Conservation (phyloP, 2,113 vertebrate genomes). For the Planiliza haematocheilus region DNA sequence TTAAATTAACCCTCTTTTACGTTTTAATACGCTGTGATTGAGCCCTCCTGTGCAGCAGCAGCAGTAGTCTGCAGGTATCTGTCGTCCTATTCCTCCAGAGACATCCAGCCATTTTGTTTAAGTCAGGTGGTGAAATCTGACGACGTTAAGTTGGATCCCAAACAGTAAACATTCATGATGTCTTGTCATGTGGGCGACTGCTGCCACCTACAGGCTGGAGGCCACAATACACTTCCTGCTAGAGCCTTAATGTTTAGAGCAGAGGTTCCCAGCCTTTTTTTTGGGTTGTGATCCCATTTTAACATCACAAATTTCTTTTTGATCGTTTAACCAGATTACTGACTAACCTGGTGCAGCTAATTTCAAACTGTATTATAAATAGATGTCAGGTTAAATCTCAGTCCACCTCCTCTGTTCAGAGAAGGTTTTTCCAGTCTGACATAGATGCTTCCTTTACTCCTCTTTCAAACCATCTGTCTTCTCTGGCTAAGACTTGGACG, state of each 20-base stretch:
- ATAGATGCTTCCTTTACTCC: too few relatives aligned
- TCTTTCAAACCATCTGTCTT: too few relatives aligned
- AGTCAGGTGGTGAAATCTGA: constrained; percentile 70
- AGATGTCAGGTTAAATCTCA: too few relatives aligned
- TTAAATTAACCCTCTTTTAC: not conserved
- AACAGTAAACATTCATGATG: constrained; percentile 29
- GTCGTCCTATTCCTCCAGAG: constrained; percentile 33
- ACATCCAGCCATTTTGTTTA: constrained; percentile 76
- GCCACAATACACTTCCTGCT: constrained; percentile 60
- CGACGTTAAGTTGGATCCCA: constrained; percentile 59
- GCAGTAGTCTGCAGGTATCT: not conserved
- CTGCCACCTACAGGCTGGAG: constrained; percentile 72
- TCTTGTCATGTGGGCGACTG: constrained; percentile 6
- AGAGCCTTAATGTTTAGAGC: not conserved
- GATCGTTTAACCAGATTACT: too few relatives aligned
- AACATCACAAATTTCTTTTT: too few relatives aligned
- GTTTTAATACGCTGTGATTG: rapidly evolving
- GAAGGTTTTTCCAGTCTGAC: too few relatives aligned
- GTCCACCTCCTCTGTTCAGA: too few relatives aligned
- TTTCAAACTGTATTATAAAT: too few relatives aligned
- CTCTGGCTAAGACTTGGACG: too few relatives aligned
- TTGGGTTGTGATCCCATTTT: too few relatives aligned
- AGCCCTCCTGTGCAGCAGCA: not conserved
- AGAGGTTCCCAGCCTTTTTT: too few relatives aligned
- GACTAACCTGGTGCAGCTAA: too few relatives aligned